Conservation (phyloP, 2,797 vertebrate species). For the Schizothorax lantsangensis region DNA sequence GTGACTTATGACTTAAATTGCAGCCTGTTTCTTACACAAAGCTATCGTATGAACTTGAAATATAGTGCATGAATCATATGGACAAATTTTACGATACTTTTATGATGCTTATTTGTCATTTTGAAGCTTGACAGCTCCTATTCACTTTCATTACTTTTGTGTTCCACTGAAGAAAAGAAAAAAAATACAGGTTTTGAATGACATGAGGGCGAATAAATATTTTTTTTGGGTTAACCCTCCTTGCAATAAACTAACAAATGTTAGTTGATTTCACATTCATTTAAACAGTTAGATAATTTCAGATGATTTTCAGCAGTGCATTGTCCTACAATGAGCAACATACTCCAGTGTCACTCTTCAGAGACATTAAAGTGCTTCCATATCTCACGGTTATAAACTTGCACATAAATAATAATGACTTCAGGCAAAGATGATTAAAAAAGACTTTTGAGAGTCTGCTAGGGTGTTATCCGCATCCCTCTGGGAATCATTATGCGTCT, state of each 20-base stretch:
- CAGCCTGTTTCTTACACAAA: not conserved
- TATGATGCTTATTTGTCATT: slow-evolving; percentile 13
- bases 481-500: slow-evolving; percentile 17
- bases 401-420: slow-evolving; percentile 24
- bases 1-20: slow-evolving; percentile 6
- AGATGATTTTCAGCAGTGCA: not conserved
- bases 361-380: not conserved
- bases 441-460: slow-evolving; percentile 9
- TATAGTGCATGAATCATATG: slow-evolving; percentile 8
- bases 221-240: not conserved
- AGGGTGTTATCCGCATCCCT: not conserved
- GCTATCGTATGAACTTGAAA: not conserved
- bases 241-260: not conserved
- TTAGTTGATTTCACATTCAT: not conserved
- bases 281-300: not conserved
- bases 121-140: slow-evolving; percentile 10
- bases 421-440: slow-evolving; percentile 14
- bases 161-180: not conserved
- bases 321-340: not conserved
- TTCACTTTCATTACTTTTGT: not conserved
- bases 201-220: not conserved
- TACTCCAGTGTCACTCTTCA: not conserved
- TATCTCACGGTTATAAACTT: slow-evolving; percentile 17
- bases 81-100: not conserved
- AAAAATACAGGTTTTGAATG: not conserved